Evolutionary conservation across 2,113 vertebrate species (phyloP), one percentile per base, ranked within the genome.

Genomic region (Zosterops borbonicus): DNA sequence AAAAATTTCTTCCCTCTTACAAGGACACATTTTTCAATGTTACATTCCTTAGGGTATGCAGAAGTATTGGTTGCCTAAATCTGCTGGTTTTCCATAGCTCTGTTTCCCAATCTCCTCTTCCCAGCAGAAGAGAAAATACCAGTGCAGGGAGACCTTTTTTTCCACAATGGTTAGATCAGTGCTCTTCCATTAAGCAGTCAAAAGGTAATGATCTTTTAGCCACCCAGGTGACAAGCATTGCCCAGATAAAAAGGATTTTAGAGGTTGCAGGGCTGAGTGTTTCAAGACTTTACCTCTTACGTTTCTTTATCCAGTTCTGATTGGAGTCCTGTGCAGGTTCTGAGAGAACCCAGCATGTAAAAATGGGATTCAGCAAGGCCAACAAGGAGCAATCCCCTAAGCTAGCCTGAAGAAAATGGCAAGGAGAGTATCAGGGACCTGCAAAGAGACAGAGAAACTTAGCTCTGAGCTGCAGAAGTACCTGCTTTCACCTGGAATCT

Each of bases 1-100:
- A 93, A 60, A 74, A 85, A 74, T 53, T n/a, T 89, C 28, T 92
- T 93, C 46, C 42, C 27, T 89, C 84, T 89, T n/a, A 75, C n/a
- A 64, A 75, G 31, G 20, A 64, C 62, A 64, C 41, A 82, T 77
- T 83, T 96, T 95, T 90, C 63, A 81, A 22, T n/a, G 11, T 53
- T 80, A 42, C 56, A 53, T 93, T 95, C 29, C 49, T 50, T 68
- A 50, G 52, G 12, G 37, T 60, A 21, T 83, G 37, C 82, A 60
- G 60, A 92, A 18, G 29, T 39, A 42, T 52, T 59, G 29, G 11
- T 37, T 59, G 21, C 58, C 55, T 39, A 37, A 85, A 39, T 39
- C 37, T 52, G 55, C 9, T 67, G 3, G 8, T 25, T 79, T 84
- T 89, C 62, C 49, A 5, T n/a, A 83, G 28, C 28, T 92, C 44